A percentile compares a stretch with the other conserved stretches of the same genome.
phyloP scores from a whole-genome alignment of 2,888 invertebrate species.

The Coenonympha glycerion region DNA sequence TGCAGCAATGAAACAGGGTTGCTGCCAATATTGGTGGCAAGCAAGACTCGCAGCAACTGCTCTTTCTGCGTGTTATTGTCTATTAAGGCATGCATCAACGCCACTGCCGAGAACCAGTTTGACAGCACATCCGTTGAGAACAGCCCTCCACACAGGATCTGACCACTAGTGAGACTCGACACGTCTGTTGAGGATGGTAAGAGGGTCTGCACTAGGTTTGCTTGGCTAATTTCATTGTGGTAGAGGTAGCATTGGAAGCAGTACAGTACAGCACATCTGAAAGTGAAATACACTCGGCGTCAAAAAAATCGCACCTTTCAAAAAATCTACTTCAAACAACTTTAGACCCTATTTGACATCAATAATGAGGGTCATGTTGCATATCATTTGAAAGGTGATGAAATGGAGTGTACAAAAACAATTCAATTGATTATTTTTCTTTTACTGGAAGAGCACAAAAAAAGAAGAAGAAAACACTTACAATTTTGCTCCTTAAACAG shows the following conservation, averaged over 20 bases:
- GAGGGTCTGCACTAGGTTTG: slow-evolving; percentile 91
- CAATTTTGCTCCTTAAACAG: too few species aligned
- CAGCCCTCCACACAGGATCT: slow-evolving; percentile 93
- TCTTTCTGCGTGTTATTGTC: slow-evolving; percentile 92
- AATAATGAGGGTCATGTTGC: too few species aligned
- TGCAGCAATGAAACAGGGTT: slow-evolving; percentile 92
- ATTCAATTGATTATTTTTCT: too few species aligned
- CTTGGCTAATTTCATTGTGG: slow-evolving; percentile 93
- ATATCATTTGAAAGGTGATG: too few species aligned
- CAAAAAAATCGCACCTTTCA: too few species aligned
- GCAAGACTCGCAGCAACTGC: slow-evolving; percentile 90
- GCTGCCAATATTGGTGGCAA: slow-evolving; percentile 89
- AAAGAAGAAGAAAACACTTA: too few species aligned
- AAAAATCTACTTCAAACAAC: too few species aligned
- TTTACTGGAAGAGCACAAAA: too few species aligned
- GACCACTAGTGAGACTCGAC: slow-evolving; percentile 84
- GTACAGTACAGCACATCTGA: slow-evolving; percentile 95
- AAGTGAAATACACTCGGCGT: too few species aligned
- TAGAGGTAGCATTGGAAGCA: slow-evolving; percentile 97
- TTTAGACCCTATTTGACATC: too few species aligned
- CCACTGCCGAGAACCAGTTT: slow-evolving; percentile 96
- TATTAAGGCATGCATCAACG: slow-evolving; percentile 91
- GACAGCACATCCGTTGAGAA: slow-evolving; percentile 91
- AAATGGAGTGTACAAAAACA: too few species aligned
- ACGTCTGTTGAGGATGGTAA: slow-evolving; percentile 90